phyloP scores from a whole-genome alignment of 1,140 invertebrate species.

The Armadillidium nasatum region DNA sequence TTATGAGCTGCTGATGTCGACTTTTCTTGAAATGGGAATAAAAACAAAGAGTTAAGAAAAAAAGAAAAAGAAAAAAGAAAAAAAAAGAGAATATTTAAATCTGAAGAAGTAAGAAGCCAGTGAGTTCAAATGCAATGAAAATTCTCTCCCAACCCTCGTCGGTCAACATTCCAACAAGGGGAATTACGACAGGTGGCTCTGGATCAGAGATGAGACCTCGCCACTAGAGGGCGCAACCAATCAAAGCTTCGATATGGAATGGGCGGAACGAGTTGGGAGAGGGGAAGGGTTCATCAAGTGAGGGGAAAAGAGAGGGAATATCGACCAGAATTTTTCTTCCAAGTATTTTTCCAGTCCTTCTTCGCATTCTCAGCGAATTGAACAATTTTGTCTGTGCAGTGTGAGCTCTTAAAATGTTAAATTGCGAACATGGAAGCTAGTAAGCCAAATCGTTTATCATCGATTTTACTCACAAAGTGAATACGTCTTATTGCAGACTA shows the following conservation, averaged over 20 bases:
- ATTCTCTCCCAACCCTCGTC: not conserved
- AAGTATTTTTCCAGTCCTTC: conserved; percentile 1
- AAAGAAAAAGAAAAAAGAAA: no score
- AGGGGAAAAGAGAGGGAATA: not conserved
- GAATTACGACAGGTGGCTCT: not conserved
- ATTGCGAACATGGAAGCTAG: not conserved
- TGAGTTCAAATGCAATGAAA: not conserved
- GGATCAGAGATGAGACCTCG: not conserved
- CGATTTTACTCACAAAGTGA: not conserved
- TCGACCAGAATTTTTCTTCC: not conserved
- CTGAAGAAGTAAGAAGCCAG: not conserved
- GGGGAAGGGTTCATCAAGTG: not conserved
- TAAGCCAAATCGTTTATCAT: not conserved
- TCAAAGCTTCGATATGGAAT: not conserved
- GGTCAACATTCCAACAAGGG: not conserved
- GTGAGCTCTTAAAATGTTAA: not conserved
- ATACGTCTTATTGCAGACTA: no score
- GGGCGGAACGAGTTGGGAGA: not conserved
- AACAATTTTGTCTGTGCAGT: not conserved
- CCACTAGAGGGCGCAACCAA: conserved; percentile 1
- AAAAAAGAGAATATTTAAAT: not conserved
- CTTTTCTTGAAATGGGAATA: not conserved
- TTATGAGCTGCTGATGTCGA: no score
- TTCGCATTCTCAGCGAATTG: not conserved
- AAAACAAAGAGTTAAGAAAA: not conserved